Evolutionary conservation across 2,797 vertebrate species (phyloP).

Genomic region (Platyrinchus mystaceus): DNA sequence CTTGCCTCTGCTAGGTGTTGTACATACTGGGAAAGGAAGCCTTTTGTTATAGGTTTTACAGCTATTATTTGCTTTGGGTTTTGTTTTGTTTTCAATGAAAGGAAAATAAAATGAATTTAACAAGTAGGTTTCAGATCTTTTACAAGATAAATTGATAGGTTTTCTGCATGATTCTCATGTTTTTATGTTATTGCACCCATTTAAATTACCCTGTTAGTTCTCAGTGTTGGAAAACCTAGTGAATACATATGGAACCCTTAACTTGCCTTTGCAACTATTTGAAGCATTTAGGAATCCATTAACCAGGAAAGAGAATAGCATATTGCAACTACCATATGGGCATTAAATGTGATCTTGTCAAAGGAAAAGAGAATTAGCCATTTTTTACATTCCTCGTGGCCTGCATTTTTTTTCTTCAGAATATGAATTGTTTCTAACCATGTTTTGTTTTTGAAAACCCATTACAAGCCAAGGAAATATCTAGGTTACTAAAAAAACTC

Average conservation of each 20-base stretch:
- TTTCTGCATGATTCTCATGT: conserved; percentile 45
- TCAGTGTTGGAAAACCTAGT: conserved; percentile 43
- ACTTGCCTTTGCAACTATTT: conserved; percentile 36
- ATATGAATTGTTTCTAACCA: conserved; percentile 50
- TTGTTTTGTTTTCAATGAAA: conserved; percentile 64
- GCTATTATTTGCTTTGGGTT: conserved; percentile 31
- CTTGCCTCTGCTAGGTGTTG: background rate
- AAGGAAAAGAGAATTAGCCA: conserved; percentile 63
- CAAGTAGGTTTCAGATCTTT: conserved; percentile 65
- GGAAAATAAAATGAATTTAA: conserved; percentile 70
- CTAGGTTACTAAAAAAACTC: conserved; percentile 39
- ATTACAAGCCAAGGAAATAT: conserved; percentile 20
- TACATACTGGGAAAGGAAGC: conserved; percentile 20
- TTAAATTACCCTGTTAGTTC: conserved; percentile 59
- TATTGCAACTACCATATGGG: conserved; percentile 70
- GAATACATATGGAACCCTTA: conserved; percentile 61
- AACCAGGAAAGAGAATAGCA: conserved; percentile 61
- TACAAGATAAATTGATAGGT: conserved; percentile 37
- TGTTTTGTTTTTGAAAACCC: conserved; percentile 53
- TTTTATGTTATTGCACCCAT: conserved; percentile 51
- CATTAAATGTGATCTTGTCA: conserved; percentile 68
- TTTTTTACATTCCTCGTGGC: conserved; percentile 50
- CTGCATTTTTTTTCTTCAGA: background rate
- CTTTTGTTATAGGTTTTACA: conserved; percentile 56
- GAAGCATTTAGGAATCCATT: conserved; percentile 61